Conservation (phyloP, 2,888 invertebrate genomes). For the Luffia ferchaultella region DNA sequence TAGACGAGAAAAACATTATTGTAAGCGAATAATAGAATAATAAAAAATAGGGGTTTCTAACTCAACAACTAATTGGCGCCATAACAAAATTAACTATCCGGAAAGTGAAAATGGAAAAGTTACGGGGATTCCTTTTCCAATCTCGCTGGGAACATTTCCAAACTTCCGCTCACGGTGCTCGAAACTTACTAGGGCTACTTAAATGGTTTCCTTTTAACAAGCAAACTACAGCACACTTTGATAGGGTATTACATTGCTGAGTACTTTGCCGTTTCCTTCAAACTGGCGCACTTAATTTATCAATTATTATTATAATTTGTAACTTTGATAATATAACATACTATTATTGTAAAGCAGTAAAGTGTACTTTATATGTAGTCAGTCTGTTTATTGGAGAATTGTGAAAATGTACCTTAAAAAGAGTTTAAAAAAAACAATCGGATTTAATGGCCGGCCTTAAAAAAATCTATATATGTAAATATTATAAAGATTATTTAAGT, state of each 20-base stretch:
- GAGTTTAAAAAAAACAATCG: too few relatives aligned
- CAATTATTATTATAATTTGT: not conserved
- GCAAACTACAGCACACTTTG: conserved; percentile 6
- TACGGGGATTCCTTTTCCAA: conserved; percentile 15
- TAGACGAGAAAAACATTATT: not conserved
- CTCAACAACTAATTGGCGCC: not conserved
- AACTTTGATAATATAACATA: not conserved
- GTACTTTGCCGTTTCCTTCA: not conserved
- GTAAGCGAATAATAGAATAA: not conserved
- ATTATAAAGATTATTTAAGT: too few relatives aligned
- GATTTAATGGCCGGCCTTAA: too few relatives aligned
- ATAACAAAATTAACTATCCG: conserved; percentile 7
- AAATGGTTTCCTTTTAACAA: conserved; percentile 16
- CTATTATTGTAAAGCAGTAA: too few relatives aligned
- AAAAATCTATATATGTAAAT: too few relatives aligned
- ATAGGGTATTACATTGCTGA: not conserved
- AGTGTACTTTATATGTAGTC: too few relatives aligned
- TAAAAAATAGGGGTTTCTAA: not conserved
- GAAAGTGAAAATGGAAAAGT: conserved; percentile 10
- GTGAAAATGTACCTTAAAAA: too few relatives aligned
- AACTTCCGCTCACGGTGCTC: conserved; percentile 15
- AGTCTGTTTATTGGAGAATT: too few relatives aligned
- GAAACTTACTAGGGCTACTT: conserved; percentile 14
- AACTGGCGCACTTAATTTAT: not conserved
- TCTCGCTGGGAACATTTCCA: conserved; percentile 15